A percentile compares a stretch with the other conserved stretches of the same genome.
phyloP scores from a whole-genome alignment of 2,113 vertebrate genomes.

The Poeciliopsis retropinna region DNA sequence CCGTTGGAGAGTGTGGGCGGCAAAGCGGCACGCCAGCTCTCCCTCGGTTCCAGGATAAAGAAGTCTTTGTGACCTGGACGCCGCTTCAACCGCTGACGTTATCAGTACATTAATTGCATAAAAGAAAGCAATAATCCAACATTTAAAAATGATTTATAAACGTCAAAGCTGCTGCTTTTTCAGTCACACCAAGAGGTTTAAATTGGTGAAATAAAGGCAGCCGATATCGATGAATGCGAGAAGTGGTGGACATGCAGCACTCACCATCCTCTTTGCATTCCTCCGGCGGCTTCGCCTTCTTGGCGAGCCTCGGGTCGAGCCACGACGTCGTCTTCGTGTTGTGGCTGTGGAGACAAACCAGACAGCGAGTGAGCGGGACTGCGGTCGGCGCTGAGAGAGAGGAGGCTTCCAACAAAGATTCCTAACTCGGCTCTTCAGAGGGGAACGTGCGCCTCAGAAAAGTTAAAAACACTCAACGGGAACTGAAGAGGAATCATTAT shows the following conservation, averaged over 20 bases:
- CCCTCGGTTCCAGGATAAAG: slow-evolving; percentile 61
- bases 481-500: slow-evolving; percentile 92
- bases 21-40: slow-evolving; percentile 54
- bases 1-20: slow-evolving; percentile 49
- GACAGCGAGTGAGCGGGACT: slow-evolving; percentile 61
- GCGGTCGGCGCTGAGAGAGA: slow-evolving; percentile 60
- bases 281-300: slow-evolving; percentile 98
- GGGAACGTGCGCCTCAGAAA: slow-evolving; percentile 26
- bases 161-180: neutral
- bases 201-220: slow-evolving; percentile 20
- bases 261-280: slow-evolving; percentile 99
- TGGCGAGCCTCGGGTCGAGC: slow-evolving; percentile 98
- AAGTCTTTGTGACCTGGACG: slow-evolving; percentile 62
- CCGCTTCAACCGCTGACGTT: slow-evolving; percentile 4
- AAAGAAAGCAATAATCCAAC: neutral
- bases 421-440: slow-evolving; percentile 67
- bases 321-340: slow-evolving; percentile 99
- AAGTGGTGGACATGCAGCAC: slow-evolving; percentile 51
- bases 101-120: neutral
- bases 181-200: slow-evolving; percentile 7
- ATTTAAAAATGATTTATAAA: neutral
- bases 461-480: slow-evolving; percentile 76
- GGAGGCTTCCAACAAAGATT: slow-evolving; percentile 61
- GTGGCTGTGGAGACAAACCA: slow-evolving; percentile 89
- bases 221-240: slow-evolving; percentile 1